These are phyloP conservation scores for Bradypodion pumilum DNA, from an alignment of 2,797 vertebrate genomes.

Conservation along the genomic window DNA sequence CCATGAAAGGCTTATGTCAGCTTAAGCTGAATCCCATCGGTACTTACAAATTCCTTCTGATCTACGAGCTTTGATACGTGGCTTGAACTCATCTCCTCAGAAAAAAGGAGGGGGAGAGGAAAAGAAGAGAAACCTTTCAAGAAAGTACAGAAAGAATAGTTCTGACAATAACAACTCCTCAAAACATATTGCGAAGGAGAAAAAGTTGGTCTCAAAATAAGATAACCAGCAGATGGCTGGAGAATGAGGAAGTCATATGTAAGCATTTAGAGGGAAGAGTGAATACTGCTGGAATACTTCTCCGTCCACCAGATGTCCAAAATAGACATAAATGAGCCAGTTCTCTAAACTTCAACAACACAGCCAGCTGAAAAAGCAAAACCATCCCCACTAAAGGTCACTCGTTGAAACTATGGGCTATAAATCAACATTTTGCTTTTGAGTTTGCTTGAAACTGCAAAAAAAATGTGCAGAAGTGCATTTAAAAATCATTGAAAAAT, in stretches of 20 bases:
- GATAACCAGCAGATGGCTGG: conserved; percentile 68
- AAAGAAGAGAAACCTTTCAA: conserved; percentile 32
- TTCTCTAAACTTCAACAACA: conserved; percentile 66
- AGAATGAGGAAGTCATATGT: conserved; percentile 71
- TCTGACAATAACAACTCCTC: conserved; percentile 46
- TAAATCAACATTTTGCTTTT: conserved; percentile 62
- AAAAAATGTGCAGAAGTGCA: conserved; percentile 35
- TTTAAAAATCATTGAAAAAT: conserved; percentile 18
- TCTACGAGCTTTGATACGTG: conserved; percentile 39
- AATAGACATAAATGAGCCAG: conserved; percentile 71
- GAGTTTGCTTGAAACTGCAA: conserved; percentile 46
- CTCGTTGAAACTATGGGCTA: conserved; percentile 64
- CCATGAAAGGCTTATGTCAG: conserved; percentile 51
- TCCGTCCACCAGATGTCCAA: conserved; percentile 69
- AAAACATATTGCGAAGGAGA: conserved; percentile 51
- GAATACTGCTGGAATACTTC: conserved; percentile 59
- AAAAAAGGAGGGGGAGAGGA: background rate
- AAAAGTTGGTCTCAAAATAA: conserved; percentile 51
- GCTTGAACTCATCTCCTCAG: conserved; percentile 32
- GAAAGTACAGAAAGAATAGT: conserved; percentile 5
- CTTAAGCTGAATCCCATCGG: conserved; percentile 33
- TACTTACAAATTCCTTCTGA: conserved; percentile 42
- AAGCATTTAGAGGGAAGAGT: conserved; percentile 65
- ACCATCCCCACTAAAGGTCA: conserved; percentile 67
- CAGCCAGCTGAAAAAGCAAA: conserved; percentile 75